Evolutionary conservation across 2,888 invertebrate genomes (phyloP).

Genomic region (Morpho deidamia): DNA sequence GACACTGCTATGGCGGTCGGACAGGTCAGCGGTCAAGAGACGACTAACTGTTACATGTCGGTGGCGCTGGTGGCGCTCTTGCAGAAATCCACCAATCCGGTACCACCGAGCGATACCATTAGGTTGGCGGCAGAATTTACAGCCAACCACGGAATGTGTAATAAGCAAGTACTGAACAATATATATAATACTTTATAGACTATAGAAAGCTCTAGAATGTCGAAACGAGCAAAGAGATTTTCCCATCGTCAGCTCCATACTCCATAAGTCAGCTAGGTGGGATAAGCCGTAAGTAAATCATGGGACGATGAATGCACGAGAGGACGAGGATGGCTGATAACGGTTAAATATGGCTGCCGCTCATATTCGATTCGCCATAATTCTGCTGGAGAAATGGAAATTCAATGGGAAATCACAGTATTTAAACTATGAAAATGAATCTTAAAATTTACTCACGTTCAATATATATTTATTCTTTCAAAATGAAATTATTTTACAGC

Average conservation of each 20-base stretch:
- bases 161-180: too few relatives aligned
- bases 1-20: too few relatives aligned
- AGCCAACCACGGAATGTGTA: too few relatives aligned
- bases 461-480: too few relatives aligned
- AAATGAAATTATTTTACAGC: too few relatives aligned
- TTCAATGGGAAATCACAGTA: slow-evolving; percentile 4
- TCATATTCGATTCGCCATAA: slow-evolving; percentile 50
- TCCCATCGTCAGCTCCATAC: slow-evolving; percentile 27
- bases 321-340: slow-evolving; percentile 59
- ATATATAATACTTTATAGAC: too few relatives aligned
- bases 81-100: too few relatives aligned
- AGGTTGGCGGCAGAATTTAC: too few relatives aligned
- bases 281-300: slow-evolving; percentile 72
- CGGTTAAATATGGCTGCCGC: slow-evolving; percentile 68
- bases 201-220: neutral
- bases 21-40: too few relatives aligned
- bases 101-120: too few relatives aligned
- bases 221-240: slow-evolving; percentile 11
- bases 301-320: slow-evolving; percentile 59
- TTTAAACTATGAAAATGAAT: neutral
- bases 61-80: too few relatives aligned
- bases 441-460: neutral
- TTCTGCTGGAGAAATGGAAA: slow-evolving; percentile 2
- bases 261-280: slow-evolving; percentile 62
- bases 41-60: too few relatives aligned